Percentiles rank a stretch among this genome's conserved stretches.
phyloP scores from a whole-genome alignment of 2,113 vertebrate genomes.

The Vombatus ursinus region DNA sequence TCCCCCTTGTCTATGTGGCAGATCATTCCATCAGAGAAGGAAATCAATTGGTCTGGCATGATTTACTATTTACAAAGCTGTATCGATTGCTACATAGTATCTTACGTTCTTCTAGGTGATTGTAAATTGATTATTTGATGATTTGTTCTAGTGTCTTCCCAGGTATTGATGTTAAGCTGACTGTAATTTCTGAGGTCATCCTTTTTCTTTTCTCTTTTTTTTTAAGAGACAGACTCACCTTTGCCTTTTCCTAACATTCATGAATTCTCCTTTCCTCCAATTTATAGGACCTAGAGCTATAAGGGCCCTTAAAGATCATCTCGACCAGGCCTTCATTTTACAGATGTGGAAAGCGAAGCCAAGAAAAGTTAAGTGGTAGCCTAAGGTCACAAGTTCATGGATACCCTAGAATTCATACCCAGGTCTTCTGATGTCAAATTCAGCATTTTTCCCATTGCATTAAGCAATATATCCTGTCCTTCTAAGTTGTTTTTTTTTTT shows the following conservation, averaged over 20 bases:
- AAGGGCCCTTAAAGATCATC: background rate
- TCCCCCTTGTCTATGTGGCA: background rate
- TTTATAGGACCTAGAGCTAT: background rate
- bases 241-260: background rate
- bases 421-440: background rate
- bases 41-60: background rate
- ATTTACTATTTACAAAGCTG: rapidly evolving
- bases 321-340: background rate
- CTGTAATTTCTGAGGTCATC: background rate
- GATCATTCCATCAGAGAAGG: background rate
- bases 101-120: background rate
- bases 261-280: background rate
- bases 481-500: background rate
- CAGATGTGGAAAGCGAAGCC: background rate
- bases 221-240: background rate
- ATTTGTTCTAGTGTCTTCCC: slow-evolving; percentile 11
- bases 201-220: background rate
- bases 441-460: background rate
- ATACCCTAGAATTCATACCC: background rate
- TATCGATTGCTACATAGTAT: background rate
- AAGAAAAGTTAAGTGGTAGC: background rate
- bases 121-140: background rate
- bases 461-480: background rate
- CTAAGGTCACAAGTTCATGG: background rate
- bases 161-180: background rate